Conservation (phyloP, 2,888 invertebrate species). For the Acanthosepion esculentum region DNA sequence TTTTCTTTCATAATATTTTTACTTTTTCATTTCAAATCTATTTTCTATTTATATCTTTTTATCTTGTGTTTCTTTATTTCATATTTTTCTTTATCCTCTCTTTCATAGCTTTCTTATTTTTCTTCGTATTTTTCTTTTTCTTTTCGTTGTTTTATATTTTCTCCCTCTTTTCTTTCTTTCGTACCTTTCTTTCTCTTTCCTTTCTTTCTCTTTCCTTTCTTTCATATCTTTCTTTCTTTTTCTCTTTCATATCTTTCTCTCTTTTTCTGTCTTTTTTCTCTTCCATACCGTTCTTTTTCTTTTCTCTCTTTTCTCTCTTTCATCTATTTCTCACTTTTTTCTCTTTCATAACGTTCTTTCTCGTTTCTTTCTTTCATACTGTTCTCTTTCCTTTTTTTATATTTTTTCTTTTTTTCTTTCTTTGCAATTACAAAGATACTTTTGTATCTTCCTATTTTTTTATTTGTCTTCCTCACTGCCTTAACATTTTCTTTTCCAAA, state of each 20-base stretch:
- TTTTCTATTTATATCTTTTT: background rate
- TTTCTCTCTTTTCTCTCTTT: no score
- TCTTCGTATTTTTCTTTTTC: background rate
- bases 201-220: background rate
- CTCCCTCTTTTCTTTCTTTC: background rate
- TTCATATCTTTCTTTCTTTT: background rate
- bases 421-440: no score
- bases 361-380: background rate
- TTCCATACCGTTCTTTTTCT: background rate
- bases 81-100: background rate
- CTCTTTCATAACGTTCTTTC: background rate
- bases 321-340: rapidly evolving
- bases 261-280: background rate
- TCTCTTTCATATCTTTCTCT: background rate
- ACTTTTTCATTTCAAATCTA: background rate
- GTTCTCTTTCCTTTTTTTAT: background rate
- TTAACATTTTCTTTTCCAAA: no score
- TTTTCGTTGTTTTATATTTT: background rate
- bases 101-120: background rate
- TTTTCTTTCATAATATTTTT: background rate
- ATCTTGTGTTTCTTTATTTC: background rate
- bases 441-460: no score
- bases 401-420: background rate
- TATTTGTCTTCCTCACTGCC: no score
- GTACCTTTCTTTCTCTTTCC: background rate